Base-by-base conservation (phyloP, 1,140 invertebrate species). In the Tribolium madens region DNA sequence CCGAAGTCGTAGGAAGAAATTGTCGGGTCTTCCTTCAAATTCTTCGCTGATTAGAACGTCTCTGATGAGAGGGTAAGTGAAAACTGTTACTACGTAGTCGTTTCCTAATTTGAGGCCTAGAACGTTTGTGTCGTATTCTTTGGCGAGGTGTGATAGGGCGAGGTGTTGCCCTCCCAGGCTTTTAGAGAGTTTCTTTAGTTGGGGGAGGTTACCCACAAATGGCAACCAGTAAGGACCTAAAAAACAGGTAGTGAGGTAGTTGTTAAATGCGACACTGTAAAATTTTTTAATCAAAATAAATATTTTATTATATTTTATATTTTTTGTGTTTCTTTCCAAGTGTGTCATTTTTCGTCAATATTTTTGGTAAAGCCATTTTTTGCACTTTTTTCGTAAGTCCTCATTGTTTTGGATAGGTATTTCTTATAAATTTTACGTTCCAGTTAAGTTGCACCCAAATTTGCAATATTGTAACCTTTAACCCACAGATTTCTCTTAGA, bases 21-120 rank as follows among this genome's bases (percentile, higher is more conserved):
- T 92, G 84, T 93, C 89, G 0, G 94, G 94, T 72, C 94, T 85
- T 0, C 90, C 93, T 77, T 93, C 91, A 79, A 91, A 95, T 2
- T 91, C 91, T 42, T 92, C 91, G 10, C 88, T 86, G 0, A 85
- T 86, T 31, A 94, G 88, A 3, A 93, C 88, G 77, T 91, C 86
- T 5, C 88, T 86, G 1, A 93, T 86, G 15, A 89, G 73, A 10
- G 89, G 87, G 64, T 87, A 87, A 0, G 90, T 90, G 26, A 88
- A 89, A 0, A 93, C 91, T 0, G 92, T 88, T 0, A 94, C 87
- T 0, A 91, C 83, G 5, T 88, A 83, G 31, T 90, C 88, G n/a
- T 81, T 82, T 0, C 93, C 93, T 12, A 94, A 81, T 83, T 91
- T 91, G 3, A 95, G 81, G 0, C 91, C 90, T 12, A 94, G 84